Base-by-base conservation (phyloP, 1,140 invertebrate species). In the Dendrolimus kikuchii region DNA sequence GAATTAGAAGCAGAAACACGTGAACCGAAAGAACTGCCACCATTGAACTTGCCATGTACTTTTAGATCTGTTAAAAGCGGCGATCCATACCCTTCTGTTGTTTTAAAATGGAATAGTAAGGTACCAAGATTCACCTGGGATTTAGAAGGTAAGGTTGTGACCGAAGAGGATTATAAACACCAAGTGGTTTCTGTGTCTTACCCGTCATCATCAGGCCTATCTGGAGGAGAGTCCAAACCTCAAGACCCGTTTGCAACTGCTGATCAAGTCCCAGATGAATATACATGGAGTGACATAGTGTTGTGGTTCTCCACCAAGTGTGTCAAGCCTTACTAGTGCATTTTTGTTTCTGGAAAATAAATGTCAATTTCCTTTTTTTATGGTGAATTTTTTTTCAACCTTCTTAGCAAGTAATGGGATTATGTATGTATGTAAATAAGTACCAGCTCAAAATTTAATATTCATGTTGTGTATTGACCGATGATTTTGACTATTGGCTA, bases 71-170 rank as follows among this genome's bases (percentile, higher is more conserved):
- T 70, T 10, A 43, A 59, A 42, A 48, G 38, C 7, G 55, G 47
- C 0, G 62, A 70, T 38, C 55, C 62, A 0, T 70, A 62, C 38
- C 68, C 68, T 5, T 70, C 68, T 8, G 62, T 70, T 8, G 46
- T 70, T 1, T 58, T 67, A 38, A 57, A 49, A 37, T 70, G 60
- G 61, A 51, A 55, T 38, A 46, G 52, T 6, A 42, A 67, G 46
- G 38, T 64, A 2, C 53, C 62, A 7, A 64, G 57, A 40, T 48
- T 70, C 4, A 64, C 68, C 7, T 70, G 68, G 68, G 45, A 59
- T 44, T n/a, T 44, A 5, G 41, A 46, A 5, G 62, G 59, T 6
- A 38, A 52, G 8, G 53, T 61, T 9, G 44, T 42, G 5, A 51
- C 49, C 37, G 51, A 61, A 38, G 8, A 59, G 38, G 54, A 66